A percentile compares a stretch with the other conserved stretches of the same genome.
These are phyloP conservation scores for Kradibia gibbosae DNA, from an alignment of 1,140 invertebrate species.

Conservation along the genomic window DNA sequence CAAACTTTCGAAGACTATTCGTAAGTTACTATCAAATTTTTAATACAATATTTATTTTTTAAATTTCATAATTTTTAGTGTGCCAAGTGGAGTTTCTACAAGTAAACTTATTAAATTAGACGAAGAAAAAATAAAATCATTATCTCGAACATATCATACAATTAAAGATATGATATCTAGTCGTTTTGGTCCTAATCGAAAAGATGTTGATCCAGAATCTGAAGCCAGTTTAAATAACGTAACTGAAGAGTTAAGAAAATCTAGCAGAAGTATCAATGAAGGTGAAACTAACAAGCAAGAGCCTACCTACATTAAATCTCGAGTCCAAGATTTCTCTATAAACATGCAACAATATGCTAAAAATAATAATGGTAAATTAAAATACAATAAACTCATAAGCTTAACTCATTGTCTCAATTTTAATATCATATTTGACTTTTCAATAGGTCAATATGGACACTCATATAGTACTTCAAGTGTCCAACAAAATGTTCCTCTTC, in stretches of 20 bases:
- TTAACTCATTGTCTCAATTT: not conserved
- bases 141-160: conserved; percentile 85
- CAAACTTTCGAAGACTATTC: not conserved
- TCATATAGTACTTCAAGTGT: conserved; percentile 63
- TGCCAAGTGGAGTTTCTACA: conserved; percentile 56
- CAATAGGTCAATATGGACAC: conserved; percentile 62
- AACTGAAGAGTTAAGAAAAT: conserved; percentile 76
- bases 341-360: conserved; percentile 21
- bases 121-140: conserved; percentile 77
- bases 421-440: conserved; percentile 9
- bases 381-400: no score
- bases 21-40: not conserved
- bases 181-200: conserved; percentile 79
- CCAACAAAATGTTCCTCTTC: conserved; percentile 65
- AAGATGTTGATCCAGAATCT: conserved; percentile 74
- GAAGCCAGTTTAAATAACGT: conserved; percentile 78
- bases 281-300: conserved; percentile 70
- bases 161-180: conserved; percentile 89
- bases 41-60: conserved; percentile 15
- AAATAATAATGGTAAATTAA: not conserved
- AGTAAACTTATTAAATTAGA: conserved; percentile 61
- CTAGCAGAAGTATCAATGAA: conserved; percentile 67
- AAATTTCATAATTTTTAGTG: conserved; percentile 58
- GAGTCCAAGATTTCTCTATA: not conserved
- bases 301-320: not conserved